Evolutionary conservation across 1,140 invertebrate genomes (phyloP).

Genomic region (Scaptomyza pallida): DNA sequence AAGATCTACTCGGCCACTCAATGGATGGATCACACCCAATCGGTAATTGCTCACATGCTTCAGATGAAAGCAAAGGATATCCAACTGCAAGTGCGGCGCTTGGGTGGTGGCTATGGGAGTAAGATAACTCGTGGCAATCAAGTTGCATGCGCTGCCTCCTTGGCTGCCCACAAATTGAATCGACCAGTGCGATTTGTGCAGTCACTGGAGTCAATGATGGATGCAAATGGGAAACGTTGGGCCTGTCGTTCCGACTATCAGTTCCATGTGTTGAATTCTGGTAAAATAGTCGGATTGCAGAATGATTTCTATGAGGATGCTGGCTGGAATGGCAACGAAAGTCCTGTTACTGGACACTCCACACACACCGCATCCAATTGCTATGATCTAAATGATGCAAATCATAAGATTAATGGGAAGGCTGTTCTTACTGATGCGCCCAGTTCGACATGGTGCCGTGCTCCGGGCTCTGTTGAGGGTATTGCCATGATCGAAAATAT

Average conservation of each 20-base stretch:
- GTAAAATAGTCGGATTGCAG: conserved; percentile 89
- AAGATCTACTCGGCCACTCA: conserved; percentile 87
- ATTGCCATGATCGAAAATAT: conserved; percentile 90
- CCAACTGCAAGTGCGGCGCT: conserved; percentile 86
- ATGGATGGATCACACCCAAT: conserved; percentile 88
- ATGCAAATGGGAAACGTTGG: conserved; percentile 87
- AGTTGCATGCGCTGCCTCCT: conserved; percentile 86
- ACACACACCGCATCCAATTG: conserved; percentile 85
- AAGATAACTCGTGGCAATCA: conserved; percentile 87
- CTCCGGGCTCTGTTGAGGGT: conserved; percentile 88
- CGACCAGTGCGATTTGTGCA: conserved; percentile 87
- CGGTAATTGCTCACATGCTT: conserved; percentile 86
- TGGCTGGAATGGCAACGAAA: conserved; percentile 87
- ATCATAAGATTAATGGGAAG: conserved; percentile 85
- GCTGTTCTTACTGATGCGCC: conserved; percentile 87
- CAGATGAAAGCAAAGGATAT: conserved; percentile 84
- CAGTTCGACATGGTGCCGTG: conserved; percentile 87
- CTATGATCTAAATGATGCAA: conserved; percentile 84
- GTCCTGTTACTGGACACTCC: conserved; percentile 77
- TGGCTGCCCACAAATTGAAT: conserved; percentile 87
- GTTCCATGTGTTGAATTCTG: conserved; percentile 87
- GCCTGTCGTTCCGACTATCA: conserved; percentile 85
- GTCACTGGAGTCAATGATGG: conserved; percentile 88
- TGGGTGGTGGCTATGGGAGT: conserved; percentile 90
- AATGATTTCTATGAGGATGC: conserved; percentile 87